Evolutionary conservation across 1,140 invertebrate genomes (phyloP), one percentile per base, ranked within the genome.

Genomic region (Camponotus floridanus): DNA sequence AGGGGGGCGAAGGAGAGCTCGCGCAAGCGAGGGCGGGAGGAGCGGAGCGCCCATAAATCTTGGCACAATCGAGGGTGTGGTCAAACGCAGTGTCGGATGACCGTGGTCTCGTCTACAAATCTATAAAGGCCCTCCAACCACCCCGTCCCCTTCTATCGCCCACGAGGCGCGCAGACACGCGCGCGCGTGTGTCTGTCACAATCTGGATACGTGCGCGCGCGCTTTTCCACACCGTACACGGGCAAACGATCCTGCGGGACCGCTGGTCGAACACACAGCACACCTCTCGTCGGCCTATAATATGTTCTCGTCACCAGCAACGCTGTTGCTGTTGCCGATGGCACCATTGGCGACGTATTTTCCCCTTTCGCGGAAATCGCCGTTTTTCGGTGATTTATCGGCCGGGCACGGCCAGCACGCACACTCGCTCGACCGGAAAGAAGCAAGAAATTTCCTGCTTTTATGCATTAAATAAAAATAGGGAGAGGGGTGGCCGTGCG

Each of bases 81-180:
- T 94, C 93, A 92, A 93, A 93, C 91, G 92, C 93, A 93, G 93
- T 92, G 92, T 91, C 92, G 91, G 92, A 92, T 93, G 91, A 92
- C 92, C 93, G 78, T 90, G 90, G 91, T 91, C 92, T 91, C 91
- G 91, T 94, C 93, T 92, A 92, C 93, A 92, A 93, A 94, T 94
- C 93, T 92, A 94, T 93, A 93, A 93, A 92, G 90, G 89, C 84
- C 85, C 86, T 57, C 83, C 59, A 76, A 87, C 64, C 80, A 73
- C 76, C 76, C 61, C 21, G 65, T 74, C 39, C 15, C 59, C 42
- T 33, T 71, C 33, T 26, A 70, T 59, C 33, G 39, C 9, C 85
- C 80, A 62, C 55, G 80, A 70, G 33, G 33, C 31, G 42, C 79
- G 48, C 57, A 13, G 57, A 45, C 67, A 71, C 39, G 39, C 55